A percentile compares a stretch with the other conserved stretches of the same genome.
phyloP scores from a whole-genome alignment of 2,888 invertebrate genomes.

The Trissonchulus latispiculum region DNA sequence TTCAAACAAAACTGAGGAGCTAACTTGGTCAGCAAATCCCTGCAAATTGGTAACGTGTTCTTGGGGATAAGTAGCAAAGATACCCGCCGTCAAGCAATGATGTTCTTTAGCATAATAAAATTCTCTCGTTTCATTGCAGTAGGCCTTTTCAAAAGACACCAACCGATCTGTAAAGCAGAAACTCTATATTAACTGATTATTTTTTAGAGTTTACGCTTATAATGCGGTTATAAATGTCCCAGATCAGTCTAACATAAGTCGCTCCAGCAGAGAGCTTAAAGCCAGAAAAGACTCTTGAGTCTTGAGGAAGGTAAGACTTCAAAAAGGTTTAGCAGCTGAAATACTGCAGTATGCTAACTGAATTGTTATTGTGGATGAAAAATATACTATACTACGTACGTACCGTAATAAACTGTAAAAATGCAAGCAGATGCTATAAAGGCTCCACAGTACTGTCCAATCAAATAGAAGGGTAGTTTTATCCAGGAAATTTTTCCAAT shows the following conservation, averaged over 20 bases:
- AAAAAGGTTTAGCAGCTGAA: no score
- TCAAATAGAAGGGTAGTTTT: slow-evolving; percentile 46
- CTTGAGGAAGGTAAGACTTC: no score
- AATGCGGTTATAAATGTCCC: no score
- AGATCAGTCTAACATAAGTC: no score
- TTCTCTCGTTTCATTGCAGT: not conserved
- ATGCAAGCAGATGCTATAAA: slow-evolving; percentile 49
- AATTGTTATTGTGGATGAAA: not conserved
- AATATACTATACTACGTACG: slow-evolving; percentile 21
- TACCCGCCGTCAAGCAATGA: slow-evolving; percentile 45
- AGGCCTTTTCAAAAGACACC: not conserved
- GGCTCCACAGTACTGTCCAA: slow-evolving; percentile 51
- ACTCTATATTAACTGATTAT: no score
- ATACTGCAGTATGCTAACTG: no score
- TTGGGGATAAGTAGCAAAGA: slow-evolving; percentile 49
- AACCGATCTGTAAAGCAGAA: no score
- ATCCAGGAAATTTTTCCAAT: slow-evolving; percentile 36
- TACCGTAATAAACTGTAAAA: slow-evolving; percentile 51
- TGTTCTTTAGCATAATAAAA: no score
- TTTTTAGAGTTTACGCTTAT: no score
- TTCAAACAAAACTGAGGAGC: no score
- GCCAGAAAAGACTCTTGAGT: no score
- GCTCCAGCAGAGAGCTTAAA: no score
- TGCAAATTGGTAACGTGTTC: slow-evolving; percentile 41
- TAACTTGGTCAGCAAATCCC: slow-evolving; percentile 50